Evolutionary conservation across 2,888 invertebrate genomes (phyloP).

Genomic region (Malthinus seriepunctatus): DNA sequence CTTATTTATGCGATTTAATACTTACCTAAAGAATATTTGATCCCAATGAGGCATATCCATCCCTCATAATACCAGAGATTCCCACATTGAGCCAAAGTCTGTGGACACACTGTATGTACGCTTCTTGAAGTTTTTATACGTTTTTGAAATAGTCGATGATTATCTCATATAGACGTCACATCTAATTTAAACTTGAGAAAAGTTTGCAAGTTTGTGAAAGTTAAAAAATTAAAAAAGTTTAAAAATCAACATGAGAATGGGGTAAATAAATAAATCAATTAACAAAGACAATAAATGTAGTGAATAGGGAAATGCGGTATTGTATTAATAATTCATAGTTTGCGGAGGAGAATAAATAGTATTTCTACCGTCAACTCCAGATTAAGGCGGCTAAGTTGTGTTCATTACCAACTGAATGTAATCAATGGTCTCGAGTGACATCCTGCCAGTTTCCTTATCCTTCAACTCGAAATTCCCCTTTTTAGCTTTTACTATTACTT

Average conservation of each 20-base stretch:
- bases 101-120: too few species aligned
- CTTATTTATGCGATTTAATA: too few species aligned
- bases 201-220: too few species aligned
- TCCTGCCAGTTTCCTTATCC: constrained; percentile 19
- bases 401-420: constrained; percentile 31
- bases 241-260: neutral
- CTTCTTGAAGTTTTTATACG: too few species aligned
- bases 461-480: constrained; percentile 18
- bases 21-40: too few species aligned
- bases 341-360: constrained; percentile 24
- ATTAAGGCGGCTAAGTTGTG: constrained; percentile 32
- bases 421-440: constrained; percentile 30
- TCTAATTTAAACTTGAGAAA: too few species aligned
- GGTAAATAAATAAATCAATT: constrained; percentile 24
- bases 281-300: constrained; percentile 11
- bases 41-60: too few species aligned
- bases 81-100: too few species aligned
- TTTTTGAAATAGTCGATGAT: too few species aligned
- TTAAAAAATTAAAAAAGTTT: too few species aligned
- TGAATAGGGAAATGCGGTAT: constrained; percentile 22
- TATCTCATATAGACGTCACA: too few species aligned
- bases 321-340: constrained; percentile 30
- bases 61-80: too few species aligned
- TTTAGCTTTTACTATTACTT: constrained; percentile 4
- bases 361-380: constrained; percentile 28